Percentiles rank a stretch among this genome's conserved stretches.
phyloP scores from a whole-genome alignment of 1,140 invertebrate genomes.

The Heliothis subflexa region DNA sequence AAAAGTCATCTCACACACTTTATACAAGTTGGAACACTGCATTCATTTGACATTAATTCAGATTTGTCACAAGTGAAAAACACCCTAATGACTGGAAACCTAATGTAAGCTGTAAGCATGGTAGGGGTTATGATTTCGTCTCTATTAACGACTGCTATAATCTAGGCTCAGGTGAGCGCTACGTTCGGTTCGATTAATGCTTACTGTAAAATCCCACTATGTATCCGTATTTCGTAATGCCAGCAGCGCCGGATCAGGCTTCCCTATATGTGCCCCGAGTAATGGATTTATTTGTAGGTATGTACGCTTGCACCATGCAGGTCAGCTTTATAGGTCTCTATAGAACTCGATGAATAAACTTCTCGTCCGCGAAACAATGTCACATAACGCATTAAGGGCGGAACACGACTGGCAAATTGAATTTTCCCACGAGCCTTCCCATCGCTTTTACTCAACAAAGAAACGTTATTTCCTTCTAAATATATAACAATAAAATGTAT shows the following conservation, averaged over 20 bases:
- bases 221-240: constrained; percentile 17
- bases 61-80: constrained; percentile 48
- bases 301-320: background rate
- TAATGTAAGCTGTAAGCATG: background rate
- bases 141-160: constrained; percentile 31
- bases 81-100: background rate
- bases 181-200: constrained; percentile 30
- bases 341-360: constrained; percentile 31
- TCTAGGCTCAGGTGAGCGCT: constrained; percentile 49
- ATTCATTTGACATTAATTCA: constrained; percentile 54
- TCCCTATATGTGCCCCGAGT: background rate
- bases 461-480: constrained; percentile 42
- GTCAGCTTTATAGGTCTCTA: background rate
- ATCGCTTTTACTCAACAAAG: constrained; percentile 34
- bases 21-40: constrained; percentile 60
- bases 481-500: constrained; percentile 49
- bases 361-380: constrained; percentile 31
- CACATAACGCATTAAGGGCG: constrained; percentile 29
- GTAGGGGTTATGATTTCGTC: constrained; percentile 16
- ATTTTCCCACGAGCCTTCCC: constrained; percentile 25
- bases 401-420: constrained; percentile 41
- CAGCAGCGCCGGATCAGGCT: constrained; percentile 15
- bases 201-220: constrained; percentile 37
- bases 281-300: constrained; percentile 6
- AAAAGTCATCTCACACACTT: constrained; percentile 72